Evolutionary conservation across 1,140 invertebrate genomes (phyloP), one percentile per base, ranked within the genome.

Genomic region (Idris sp.): DNA sequence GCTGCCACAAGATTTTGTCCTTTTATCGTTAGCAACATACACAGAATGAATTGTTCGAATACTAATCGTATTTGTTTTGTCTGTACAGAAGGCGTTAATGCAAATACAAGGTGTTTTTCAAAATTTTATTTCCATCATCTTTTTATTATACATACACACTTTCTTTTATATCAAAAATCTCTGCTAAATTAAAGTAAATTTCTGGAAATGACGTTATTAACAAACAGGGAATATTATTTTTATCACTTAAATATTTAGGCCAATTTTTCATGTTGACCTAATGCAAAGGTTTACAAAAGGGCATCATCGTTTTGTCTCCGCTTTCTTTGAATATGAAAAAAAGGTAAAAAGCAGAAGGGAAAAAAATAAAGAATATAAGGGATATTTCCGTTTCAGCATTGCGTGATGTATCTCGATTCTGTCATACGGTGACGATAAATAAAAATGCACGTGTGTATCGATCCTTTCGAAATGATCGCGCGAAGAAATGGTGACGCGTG

Each of bases 401-500:
- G 53, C 64, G 64, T 68, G 64, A 68, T 68, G 64, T 68, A 68
- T 68, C 64, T 68, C 44, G 49, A 59, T 49, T 30, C 26, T n/a
- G n/a, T n/a, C n/a, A n/a, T n/a, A n/a, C n/a, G n/a, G n/a, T n/a
- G 43, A 40, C 36, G 44, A 44, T 69, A 69, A 59, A 69, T 69
- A 69, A 68, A 68, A 59, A 69, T 59, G 53, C 65, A 69, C 65
- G n/a, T n/a, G 54, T 69, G 65, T 69, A 69, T 69, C 65, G 65
- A 69, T 69, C 46, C 65, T 53, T 68, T 69, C 15, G 54, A 59
- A 53, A 36, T 44, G 54, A 69, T 59, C 53, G 54, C 65, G 65
- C 65, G 46, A 69, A 59, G 65, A 69, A 67, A 69, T 46, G 65
- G 65, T 69, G 65, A 69, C 65, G 65, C 65, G 65, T 69, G 65